Conservation (phyloP, 1,140 invertebrate genomes). For the Epicauta chinensis region DNA sequence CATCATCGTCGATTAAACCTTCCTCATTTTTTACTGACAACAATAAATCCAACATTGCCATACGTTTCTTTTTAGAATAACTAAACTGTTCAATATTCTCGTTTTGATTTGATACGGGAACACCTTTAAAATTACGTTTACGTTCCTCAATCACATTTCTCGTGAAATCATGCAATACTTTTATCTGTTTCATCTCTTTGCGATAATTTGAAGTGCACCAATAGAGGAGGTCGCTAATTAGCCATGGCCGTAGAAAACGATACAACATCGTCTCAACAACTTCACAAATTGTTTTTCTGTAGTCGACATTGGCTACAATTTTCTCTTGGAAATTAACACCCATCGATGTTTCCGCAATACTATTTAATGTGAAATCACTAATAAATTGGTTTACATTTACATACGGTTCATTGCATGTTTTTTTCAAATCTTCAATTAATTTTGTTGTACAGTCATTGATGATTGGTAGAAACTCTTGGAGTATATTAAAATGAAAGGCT, state of each 20-base stretch:
- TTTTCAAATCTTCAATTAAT: conserved; percentile 43
- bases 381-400: conserved; percentile 11
- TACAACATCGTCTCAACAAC: conserved; percentile 43
- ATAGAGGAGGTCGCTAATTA: conserved; percentile 50
- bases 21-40: conserved; percentile 52
- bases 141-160: conserved; percentile 42
- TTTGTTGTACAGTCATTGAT: conserved; percentile 58
- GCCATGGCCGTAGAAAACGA: conserved; percentile 54
- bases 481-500: conserved; percentile 69
- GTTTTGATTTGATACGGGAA: background rate
- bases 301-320: conserved; percentile 49
- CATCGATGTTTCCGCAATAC: conserved; percentile 69
- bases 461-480: conserved; percentile 62
- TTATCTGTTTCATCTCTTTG: conserved; percentile 46
- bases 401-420: background rate
- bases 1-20: conserved; percentile 48
- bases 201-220: conserved; percentile 43
- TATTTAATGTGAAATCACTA: conserved; percentile 10
- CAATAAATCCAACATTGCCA: conserved; percentile 77
- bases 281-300: conserved; percentile 51
- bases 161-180: conserved; percentile 55
- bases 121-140: conserved; percentile 9
- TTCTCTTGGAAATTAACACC: conserved; percentile 61
- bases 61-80: conserved; percentile 44
- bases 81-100: background rate